A percentile compares a stretch with the other conserved stretches of the same genome.
phyloP scores from a whole-genome alignment of 2,888 invertebrate genomes.

The Zele albiditarsus region DNA sequence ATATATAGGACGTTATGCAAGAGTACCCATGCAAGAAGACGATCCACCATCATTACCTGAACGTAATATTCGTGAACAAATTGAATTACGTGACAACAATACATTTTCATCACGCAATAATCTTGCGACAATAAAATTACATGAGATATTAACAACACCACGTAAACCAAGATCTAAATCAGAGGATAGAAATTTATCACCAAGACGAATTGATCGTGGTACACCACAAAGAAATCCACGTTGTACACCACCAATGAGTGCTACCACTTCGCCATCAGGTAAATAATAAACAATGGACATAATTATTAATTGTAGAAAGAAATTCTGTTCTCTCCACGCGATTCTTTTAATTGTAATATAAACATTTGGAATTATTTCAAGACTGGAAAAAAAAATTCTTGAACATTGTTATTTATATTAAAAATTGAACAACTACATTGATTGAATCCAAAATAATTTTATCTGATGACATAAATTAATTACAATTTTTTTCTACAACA shows the following conservation, averaged over 20 bases:
- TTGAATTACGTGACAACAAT: constrained; percentile 49
- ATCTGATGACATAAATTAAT: no score
- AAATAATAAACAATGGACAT: constrained; percentile 15
- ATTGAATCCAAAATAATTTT: no score
- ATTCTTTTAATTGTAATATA: no score
- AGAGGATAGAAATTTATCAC: constrained; percentile 66
- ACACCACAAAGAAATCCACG: constrained; percentile 74
- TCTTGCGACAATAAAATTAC: constrained; percentile 84
- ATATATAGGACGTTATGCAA: constrained; percentile 65
- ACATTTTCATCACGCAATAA: constrained; percentile 75
- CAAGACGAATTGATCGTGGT: constrained; percentile 54
- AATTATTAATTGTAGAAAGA: no score
- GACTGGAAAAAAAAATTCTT: no score
- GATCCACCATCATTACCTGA: constrained; percentile 72
- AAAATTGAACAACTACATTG: no score
- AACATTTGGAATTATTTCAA: no score
- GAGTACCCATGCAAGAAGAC: constrained; percentile 66
- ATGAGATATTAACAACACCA: constrained; percentile 84
- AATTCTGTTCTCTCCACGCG: no score
- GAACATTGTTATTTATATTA: no score
- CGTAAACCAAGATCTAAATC: constrained; percentile 75
- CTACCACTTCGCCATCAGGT: constrained; percentile 68
- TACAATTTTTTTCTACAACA: not conserved
- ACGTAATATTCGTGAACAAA: constrained; percentile 59
- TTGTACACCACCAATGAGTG: constrained; percentile 57